A percentile compares a stretch with the other conserved stretches of the same genome.
Conservation (phyloP, 2,797 vertebrate species). For the Echiichthys vipera region DNA sequence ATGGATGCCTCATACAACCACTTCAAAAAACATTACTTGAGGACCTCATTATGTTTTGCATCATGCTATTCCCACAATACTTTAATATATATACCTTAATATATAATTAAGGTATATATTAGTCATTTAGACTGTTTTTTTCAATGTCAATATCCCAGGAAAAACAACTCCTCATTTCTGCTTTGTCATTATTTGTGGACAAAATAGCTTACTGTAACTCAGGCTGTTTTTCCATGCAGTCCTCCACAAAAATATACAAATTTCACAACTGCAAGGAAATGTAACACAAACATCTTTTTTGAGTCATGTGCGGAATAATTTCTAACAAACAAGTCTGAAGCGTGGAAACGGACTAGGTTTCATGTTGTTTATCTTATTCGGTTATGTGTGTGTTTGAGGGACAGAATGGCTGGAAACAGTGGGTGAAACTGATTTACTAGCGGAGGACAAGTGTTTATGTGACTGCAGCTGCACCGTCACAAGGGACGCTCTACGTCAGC, state of each 20-base stretch:
- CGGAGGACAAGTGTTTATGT: constrained; percentile 66
- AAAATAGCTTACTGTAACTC: constrained; percentile 20
- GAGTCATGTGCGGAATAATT: constrained; percentile 48
- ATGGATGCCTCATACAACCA: too few relatives aligned
- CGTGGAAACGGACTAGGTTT: constrained; percentile 23
- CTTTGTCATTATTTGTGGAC: not conserved
- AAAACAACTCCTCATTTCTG: too few relatives aligned
- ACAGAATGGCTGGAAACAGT: constrained; percentile 32
- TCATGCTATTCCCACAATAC: not conserved
- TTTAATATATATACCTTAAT: not conserved
- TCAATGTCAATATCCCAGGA: not conserved
- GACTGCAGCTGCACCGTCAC: constrained; percentile 70
- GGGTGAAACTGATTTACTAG: constrained; percentile 48
- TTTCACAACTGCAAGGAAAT: constrained; percentile 46
- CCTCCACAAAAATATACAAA: constrained; percentile 41
- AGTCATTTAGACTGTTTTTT: not conserved
- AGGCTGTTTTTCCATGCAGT: not conserved
- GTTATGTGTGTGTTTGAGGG: constrained; percentile 16
- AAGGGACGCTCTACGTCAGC: constrained; percentile 17
- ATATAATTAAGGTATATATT: not conserved
- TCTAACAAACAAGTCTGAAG: constrained; percentile 26
- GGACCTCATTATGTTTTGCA: not conserved
- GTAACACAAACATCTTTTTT: constrained; percentile 23
- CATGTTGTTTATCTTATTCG: constrained; percentile 66
- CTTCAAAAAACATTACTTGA: not conserved